Evolutionary conservation across 2,888 invertebrate species (phyloP).

Genomic region (Sclerodermus sp.): DNA sequence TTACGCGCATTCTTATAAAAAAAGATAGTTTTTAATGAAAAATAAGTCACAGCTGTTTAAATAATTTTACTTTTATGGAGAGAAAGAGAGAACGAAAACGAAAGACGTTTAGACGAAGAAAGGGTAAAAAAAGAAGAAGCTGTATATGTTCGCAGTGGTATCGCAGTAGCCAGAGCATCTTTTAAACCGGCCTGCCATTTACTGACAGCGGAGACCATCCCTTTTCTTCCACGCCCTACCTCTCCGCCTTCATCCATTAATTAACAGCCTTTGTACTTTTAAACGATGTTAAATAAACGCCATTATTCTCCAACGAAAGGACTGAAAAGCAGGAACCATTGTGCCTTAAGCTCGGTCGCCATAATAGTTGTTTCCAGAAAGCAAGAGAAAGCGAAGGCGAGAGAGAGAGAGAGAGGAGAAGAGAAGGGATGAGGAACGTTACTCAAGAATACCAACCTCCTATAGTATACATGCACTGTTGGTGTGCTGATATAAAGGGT

Average conservation of each 20-base stretch:
- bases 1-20: too few relatives aligned
- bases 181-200: background rate
- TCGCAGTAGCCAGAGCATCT: background rate
- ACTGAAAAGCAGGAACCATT: conserved; percentile 54
- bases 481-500: too few relatives aligned
- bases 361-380: conserved; percentile 34
- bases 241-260: conserved; percentile 50
- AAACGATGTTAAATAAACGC: conserved; percentile 59
- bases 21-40: too few relatives aligned
- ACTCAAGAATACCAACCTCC: conserved; percentile 42
- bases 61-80: too few relatives aligned
- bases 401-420: conserved; percentile 8
- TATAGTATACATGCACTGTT: too few relatives aligned
- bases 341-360: conserved; percentile 44
- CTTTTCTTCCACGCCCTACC: conserved; percentile 20
- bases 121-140: too few relatives aligned
- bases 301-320: conserved; percentile 52
- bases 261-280: conserved; percentile 58
- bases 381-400: conserved; percentile 25
- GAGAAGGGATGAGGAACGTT: conserved; percentile 29
- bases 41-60: too few relatives aligned
- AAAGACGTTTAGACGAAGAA: too few relatives aligned
- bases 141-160: too few relatives aligned
- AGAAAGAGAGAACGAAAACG: too few relatives aligned
- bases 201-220: conserved; percentile 12